Percentiles rank a stretch among this genome's conserved stretches.
Evolutionary conservation across 2,888 invertebrate genomes (phyloP).

Genomic region (Linnaemya tessellans): DNA sequence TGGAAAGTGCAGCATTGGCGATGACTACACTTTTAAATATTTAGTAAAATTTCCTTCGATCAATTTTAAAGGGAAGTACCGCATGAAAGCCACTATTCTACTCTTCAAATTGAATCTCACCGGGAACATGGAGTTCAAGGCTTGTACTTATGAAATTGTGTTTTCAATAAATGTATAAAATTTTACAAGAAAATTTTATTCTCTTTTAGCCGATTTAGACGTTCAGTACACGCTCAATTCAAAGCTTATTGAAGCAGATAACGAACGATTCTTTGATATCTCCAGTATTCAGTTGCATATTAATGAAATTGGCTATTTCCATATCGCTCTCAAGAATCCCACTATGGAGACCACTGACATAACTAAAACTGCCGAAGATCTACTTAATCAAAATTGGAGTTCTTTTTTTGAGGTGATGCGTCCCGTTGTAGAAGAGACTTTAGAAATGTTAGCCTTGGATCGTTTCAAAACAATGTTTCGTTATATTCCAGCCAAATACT

Average conservation of each 20-base stretch:
- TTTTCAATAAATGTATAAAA: neutral
- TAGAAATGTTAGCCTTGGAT: constrained; percentile 86
- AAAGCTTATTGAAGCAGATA: constrained; percentile 32
- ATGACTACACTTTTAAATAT: constrained; percentile 87
- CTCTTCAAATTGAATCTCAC: constrained; percentile 87
- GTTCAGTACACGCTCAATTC: neutral
- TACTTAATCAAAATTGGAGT: constrained; percentile 89
- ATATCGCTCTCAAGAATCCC: constrained; percentile 87
- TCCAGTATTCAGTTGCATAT: constrained; percentile 29
- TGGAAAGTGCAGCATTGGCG: constrained; percentile 71
- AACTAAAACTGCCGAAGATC: constrained; percentile 87
- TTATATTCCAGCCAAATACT: constrained; percentile 86
- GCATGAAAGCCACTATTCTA: constrained; percentile 86
- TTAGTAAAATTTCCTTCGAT: constrained; percentile 86
- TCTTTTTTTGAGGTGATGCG: constrained; percentile 87
- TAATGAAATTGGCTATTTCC: constrained; percentile 85
- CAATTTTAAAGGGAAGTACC: constrained; percentile 87
- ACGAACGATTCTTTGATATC: constrained; percentile 58
- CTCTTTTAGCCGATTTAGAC: constrained; percentile 26
- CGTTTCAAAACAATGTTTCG: constrained; percentile 86
- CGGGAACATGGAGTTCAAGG: constrained; percentile 84
- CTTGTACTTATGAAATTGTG: constrained; percentile 83
- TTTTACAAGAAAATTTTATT: neutral
- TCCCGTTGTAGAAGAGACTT: constrained; percentile 87
- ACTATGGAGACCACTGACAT: constrained; percentile 82